Evolutionary conservation across 2,888 invertebrate genomes (phyloP).

Genomic region (Eulithis prunata): DNA sequence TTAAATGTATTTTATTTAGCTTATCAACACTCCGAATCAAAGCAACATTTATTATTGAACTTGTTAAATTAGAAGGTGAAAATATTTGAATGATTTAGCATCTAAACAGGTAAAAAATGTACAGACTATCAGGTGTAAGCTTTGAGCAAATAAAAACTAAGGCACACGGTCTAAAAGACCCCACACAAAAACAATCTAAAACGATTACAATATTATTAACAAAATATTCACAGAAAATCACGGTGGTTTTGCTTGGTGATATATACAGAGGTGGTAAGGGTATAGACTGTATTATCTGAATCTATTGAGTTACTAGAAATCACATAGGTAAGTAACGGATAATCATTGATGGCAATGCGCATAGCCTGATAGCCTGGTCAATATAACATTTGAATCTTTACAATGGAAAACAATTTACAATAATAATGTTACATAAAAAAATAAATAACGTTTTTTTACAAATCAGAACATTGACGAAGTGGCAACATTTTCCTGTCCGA

Average conservation of each 20-base stretch:
- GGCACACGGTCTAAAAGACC: conserved; percentile 73
- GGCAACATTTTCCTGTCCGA: conserved; percentile 82
- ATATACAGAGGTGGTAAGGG: conserved; percentile 31
- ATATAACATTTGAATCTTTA: conserved; percentile 56
- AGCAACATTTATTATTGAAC: conserved; percentile 16
- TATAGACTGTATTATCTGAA: conserved; percentile 24
- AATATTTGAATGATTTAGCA: conserved; percentile 43
- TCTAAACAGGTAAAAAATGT: conserved; percentile 50
- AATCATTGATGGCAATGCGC: conserved; percentile 41
- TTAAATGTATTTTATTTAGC: conserved; percentile 8
- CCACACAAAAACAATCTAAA: conserved; percentile 50
- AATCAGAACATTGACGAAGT: conserved; percentile 80
- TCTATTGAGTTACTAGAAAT: conserved; percentile 35
- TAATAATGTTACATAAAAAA: conserved; percentile 69
- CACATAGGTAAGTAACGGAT: conserved; percentile 27
- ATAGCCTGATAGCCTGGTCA: conserved; percentile 68
- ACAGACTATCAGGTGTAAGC: conserved; percentile 72
- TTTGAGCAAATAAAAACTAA: conserved; percentile 79
- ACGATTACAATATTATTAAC: conserved; percentile 40
- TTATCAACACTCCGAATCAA: conserved; percentile 19
- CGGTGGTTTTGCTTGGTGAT: conserved; percentile 52
- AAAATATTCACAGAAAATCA: conserved; percentile 54
- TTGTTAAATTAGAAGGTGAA: conserved; percentile 37
- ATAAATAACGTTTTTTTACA: conserved; percentile 81
- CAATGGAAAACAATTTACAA: conserved; percentile 70